phyloP scores from a whole-genome alignment of 2,888 invertebrate genomes.

The Habroteleia sp. region DNA sequence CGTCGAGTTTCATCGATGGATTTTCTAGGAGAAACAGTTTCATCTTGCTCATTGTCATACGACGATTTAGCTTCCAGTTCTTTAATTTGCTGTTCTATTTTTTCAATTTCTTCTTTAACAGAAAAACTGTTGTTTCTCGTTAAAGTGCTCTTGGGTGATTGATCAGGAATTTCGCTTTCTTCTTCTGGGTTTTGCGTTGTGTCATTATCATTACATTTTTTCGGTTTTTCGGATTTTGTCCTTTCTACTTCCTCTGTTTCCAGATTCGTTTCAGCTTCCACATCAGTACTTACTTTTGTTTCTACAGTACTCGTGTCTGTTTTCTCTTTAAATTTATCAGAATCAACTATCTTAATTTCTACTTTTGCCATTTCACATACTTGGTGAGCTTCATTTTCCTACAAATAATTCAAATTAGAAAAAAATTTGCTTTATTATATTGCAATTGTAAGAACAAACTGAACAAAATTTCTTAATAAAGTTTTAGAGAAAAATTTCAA shows the following conservation, averaged over 20 bases:
- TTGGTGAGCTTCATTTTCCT: constrained; percentile 74
- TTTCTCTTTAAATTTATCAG: neutral
- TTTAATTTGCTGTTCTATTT: constrained; percentile 77
- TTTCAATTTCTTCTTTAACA: constrained; percentile 77
- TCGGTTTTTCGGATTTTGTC: too few species aligned
- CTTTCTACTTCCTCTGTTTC: too few species aligned
- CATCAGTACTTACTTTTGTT: neutral
- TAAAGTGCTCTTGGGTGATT: too few species aligned
- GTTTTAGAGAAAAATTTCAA: too few species aligned
- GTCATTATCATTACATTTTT: too few species aligned
- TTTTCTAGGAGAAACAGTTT: constrained; percentile 63
- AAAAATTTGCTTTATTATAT: too few species aligned
- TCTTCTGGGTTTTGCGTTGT: too few species aligned
- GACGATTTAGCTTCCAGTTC: constrained; percentile 69
- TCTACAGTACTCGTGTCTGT: neutral
- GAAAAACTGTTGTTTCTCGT: constrained; percentile 74
- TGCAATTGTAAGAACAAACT: too few species aligned
- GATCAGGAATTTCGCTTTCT: too few species aligned
- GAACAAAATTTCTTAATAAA: too few species aligned
- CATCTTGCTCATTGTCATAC: constrained; percentile 39
- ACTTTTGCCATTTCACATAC: constrained; percentile 42
- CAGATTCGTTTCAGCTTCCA: neutral
- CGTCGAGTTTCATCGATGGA: constrained; percentile 73
- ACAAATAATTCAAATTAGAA: constrained; percentile 7
- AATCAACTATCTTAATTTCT: constrained; percentile 36